Evolutionary conservation across 2,888 invertebrate genomes (phyloP).

Genomic region (Melieria crassipennis): DNA sequence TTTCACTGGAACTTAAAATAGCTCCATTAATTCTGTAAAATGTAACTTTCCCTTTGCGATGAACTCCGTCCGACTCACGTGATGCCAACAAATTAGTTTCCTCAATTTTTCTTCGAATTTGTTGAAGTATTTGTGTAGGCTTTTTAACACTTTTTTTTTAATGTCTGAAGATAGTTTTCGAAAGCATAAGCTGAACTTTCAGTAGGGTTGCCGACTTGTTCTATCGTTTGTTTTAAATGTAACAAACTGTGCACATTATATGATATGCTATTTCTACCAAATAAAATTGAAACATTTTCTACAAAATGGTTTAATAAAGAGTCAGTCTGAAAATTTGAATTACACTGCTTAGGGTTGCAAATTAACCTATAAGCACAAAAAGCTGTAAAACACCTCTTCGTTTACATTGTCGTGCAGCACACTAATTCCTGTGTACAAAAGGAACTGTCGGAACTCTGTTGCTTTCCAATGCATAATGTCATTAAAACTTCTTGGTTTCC

Average conservation of each 20-base stretch:
- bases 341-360: conserved; percentile 26
- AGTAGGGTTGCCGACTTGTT: conserved; percentile 34
- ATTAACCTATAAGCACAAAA: conserved; percentile 31
- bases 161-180: conserved; percentile 25
- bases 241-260: conserved; percentile 47
- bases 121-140: conserved; percentile 25
- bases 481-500: conserved; percentile 34
- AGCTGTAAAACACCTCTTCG: conserved; percentile 27
- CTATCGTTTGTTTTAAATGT: conserved; percentile 41
- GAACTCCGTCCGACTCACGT: neutral
- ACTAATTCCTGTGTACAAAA: conserved; percentile 33
- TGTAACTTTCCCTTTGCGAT: neutral
- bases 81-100: neutral
- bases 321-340: conserved; percentile 35
- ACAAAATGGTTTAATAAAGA: conserved; percentile 40
- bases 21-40: neutral
- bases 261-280: conserved; percentile 43
- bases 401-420: conserved; percentile 24
- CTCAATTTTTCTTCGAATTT: conserved; percentile 19
- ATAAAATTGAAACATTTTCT: conserved; percentile 41
- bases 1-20: neutral
- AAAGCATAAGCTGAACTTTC: conserved; percentile 22
- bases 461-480: conserved; percentile 38
- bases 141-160: conserved; percentile 29
- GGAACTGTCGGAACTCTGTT: conserved; percentile 39